Base-by-base conservation (phyloP, 2,888 invertebrate species). In the Phorcus lineatus region DNA sequence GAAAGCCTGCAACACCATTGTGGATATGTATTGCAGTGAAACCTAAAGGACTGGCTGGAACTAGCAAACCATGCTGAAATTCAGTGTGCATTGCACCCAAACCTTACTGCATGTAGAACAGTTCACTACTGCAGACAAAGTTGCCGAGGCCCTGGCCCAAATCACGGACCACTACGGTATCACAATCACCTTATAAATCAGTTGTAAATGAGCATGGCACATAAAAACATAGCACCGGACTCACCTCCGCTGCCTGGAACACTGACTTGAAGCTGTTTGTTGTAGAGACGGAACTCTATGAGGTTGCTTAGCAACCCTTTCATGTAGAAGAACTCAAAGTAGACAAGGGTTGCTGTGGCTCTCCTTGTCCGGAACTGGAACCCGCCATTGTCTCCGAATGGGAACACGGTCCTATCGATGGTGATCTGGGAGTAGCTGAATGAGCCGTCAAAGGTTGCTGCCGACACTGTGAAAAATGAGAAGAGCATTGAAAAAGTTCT, bases 351-450 rank as follows among this genome's bases (percentile, higher is more conserved):
- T 6, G 88, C 86, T 7, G 85, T 85, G 36, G 80, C 31, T 24
- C 85, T 85, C 28, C 91, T 79, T 3, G 91, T 90, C 6, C 90
- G 86, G 83, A 92, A 91, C 77, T 88, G 83, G 47, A 91, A 83
- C 0, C 81, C 78, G 2, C 90, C 89, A 36, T 75, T 52, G 24
- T 89, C 89, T 4, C 91, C 90, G 84, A 91, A 91, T 2, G 90
- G 83, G 28, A 90, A 77, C 4, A 78, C 28, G 16, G 84, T 83
- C 0, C 89, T 86, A 82, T 91, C 87, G 28, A 92, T 7, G 2
- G 81, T 62, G 6, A 89, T 53, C 6, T 80, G 57, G 7, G 86
- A 81, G 75, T 86, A 86, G 78, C 91, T 91, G 28, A 80, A 80
- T 11, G 31, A 67, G 0, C 91, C 92, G 80, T 89, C 85, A 77